A percentile compares a stretch with the other conserved stretches of the same genome.
Evolutionary conservation across 2,113 vertebrate species (phyloP).

Genomic region (Pituophis catenifer): DNA sequence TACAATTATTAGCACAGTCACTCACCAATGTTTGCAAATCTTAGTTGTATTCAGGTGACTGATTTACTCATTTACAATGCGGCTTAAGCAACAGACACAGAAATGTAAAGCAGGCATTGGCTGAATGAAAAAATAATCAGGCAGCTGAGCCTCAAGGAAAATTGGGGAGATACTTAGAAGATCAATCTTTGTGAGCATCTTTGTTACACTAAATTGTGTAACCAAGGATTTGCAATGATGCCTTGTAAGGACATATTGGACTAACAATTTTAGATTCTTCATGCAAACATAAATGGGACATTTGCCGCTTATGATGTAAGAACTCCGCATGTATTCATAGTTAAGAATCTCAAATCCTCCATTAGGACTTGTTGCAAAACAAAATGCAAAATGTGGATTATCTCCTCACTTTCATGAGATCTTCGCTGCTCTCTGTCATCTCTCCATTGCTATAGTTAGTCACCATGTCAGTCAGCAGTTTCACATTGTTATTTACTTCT

Average conservation of each 20-base stretch:
- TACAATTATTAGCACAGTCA: background rate
- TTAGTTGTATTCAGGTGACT: background rate
- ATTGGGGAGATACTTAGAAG: background rate
- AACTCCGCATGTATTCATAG: background rate
- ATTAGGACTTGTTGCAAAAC: background rate
- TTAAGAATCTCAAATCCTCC: background rate
- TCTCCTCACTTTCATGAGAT: conserved; percentile 87
- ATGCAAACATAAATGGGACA: background rate
- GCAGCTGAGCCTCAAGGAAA: background rate
- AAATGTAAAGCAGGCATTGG: background rate
- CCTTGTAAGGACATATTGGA: background rate
- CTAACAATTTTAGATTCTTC: background rate
- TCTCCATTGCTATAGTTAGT: conserved; percentile 80
- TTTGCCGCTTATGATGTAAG: background rate
- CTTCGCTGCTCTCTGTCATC: conserved; percentile 82
- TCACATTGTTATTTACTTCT: conserved; percentile 94
- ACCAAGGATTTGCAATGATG: background rate
- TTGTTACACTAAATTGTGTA: background rate
- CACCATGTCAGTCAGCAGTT: conserved; percentile 90
- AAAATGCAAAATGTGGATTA: background rate
- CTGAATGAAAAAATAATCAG: background rate
- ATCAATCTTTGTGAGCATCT: background rate
- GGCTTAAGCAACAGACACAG: background rate
- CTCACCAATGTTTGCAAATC: background rate
- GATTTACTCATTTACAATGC: background rate